These are phyloP conservation scores for Dicycla oo DNA, from an alignment of 2,888 invertebrate species.

Conservation along the genomic window DNA sequence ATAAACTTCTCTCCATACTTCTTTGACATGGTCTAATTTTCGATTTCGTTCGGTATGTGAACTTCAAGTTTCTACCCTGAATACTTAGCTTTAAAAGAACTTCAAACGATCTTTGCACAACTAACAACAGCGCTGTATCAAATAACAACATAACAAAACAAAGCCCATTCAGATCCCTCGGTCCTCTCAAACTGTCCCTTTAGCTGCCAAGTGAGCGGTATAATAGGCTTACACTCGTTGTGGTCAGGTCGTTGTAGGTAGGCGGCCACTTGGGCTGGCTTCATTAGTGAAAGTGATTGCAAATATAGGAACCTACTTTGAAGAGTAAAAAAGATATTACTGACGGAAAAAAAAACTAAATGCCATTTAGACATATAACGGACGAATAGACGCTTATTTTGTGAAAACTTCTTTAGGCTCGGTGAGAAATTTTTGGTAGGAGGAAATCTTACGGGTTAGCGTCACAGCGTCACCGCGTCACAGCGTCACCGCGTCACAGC, in stretches of 20 bases:
- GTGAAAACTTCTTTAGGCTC: too few relatives aligned
- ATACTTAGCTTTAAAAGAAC: not conserved
- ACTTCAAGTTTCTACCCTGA: not conserved
- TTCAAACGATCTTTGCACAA: not conserved
- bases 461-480: too few relatives aligned
- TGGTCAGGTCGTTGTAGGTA: not conserved
- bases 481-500: too few relatives aligned
- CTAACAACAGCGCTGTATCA: not conserved
- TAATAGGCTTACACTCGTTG: constrained; percentile 29
- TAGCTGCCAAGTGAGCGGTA: constrained; percentile 10
- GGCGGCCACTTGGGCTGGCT: constrained; percentile 6
- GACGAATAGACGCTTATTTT: too few relatives aligned
- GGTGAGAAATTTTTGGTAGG: too few relatives aligned
- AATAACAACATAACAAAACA: not conserved
- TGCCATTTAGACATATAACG: too few relatives aligned
- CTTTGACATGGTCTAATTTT: too few relatives aligned
- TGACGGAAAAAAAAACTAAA: too few relatives aligned
- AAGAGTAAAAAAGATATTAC: too few relatives aligned
- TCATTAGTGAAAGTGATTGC: constrained; percentile 19
- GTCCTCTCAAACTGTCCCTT: constrained; percentile 34
- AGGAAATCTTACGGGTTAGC: too few relatives aligned
- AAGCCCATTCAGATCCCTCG: constrained; percentile 18
- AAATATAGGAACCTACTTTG: not conserved
- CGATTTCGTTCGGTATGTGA: too few relatives aligned
- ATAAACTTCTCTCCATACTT: too few relatives aligned